These are phyloP conservation scores for Mesitornis unicolor DNA, from an alignment of 2,113 vertebrate species.

Conservation along the genomic window DNA sequence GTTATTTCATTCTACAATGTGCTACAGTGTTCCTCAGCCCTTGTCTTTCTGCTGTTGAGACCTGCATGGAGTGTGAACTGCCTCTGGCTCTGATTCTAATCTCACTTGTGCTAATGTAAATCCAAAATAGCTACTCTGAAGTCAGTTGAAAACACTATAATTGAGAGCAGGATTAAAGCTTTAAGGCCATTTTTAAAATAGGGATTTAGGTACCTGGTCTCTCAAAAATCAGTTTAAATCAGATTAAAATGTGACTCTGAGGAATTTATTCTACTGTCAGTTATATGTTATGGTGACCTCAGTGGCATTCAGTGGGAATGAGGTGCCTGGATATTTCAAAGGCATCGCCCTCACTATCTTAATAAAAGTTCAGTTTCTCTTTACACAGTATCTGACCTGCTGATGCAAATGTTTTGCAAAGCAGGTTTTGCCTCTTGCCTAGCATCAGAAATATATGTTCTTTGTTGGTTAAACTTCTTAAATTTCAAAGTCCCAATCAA, in stretches of 20 bases:
- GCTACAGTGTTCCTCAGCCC: not conserved
- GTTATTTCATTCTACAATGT: not conserved
- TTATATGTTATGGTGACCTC: not conserved
- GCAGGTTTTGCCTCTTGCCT: not conserved
- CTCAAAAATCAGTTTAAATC: conserved; percentile 13
- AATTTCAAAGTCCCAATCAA: not conserved
- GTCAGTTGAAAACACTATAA: conserved; percentile 17
- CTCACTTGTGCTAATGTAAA: conserved; percentile 4
- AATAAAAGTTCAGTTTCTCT: not conserved
- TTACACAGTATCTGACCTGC: not conserved
- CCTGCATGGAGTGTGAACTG: not conserved
- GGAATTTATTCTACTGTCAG: not conserved
- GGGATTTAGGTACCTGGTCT: not conserved
- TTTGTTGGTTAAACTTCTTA: not conserved
- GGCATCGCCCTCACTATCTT: not conserved
- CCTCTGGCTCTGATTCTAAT: not conserved
- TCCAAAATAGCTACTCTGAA: conserved; percentile 11
- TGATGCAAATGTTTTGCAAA: not conserved
- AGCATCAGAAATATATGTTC: not conserved
- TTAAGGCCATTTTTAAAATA: not conserved
- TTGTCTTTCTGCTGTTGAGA: not conserved
- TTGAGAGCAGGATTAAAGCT: conserved; percentile 17
- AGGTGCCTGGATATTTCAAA: not conserved
- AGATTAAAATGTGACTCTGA: not conserved
- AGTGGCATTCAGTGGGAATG: not conserved